Evolutionary conservation across 2,113 vertebrate species (phyloP).

Genomic region (Megaceryle torquata): DNA sequence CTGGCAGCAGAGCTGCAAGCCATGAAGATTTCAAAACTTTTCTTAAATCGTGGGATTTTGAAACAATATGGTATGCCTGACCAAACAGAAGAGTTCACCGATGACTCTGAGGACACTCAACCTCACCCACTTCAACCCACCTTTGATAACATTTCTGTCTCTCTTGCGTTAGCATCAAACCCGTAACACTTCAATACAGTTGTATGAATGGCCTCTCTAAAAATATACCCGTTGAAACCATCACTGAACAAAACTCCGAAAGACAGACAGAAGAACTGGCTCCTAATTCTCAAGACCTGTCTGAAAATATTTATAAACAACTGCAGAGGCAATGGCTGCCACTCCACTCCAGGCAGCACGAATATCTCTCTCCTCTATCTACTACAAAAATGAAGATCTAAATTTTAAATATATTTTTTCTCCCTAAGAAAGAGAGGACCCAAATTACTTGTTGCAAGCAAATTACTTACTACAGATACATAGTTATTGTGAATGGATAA

Average conservation of each 20-base stretch:
- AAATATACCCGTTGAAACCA: neutral
- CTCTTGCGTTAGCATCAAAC: neutral
- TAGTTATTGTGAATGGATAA: neutral
- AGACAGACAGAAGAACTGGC: neutral
- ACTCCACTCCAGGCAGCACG: neutral
- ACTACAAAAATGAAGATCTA: neutral
- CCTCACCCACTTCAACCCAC: neutral
- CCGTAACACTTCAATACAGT: fast-evolving
- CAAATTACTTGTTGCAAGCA: neutral
- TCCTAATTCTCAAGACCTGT: neutral
- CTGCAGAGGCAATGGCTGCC: neutral
- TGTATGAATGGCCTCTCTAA: neutral
- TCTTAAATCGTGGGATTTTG: neutral
- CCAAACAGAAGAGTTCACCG: neutral
- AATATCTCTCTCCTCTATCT: neutral
- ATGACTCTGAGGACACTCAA: neutral
- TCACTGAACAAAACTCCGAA: neutral
- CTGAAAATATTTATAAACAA: neutral
- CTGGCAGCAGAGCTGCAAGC: neutral
- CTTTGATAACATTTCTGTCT: neutral
- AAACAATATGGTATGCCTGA: neutral
- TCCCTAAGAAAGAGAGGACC: neutral
- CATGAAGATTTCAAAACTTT: neutral
- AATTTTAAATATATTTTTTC: neutral
- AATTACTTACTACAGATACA: neutral